Evolutionary conservation across 2,113 vertebrate species (phyloP).

Genomic region (Pseudopodoces humilis): DNA sequence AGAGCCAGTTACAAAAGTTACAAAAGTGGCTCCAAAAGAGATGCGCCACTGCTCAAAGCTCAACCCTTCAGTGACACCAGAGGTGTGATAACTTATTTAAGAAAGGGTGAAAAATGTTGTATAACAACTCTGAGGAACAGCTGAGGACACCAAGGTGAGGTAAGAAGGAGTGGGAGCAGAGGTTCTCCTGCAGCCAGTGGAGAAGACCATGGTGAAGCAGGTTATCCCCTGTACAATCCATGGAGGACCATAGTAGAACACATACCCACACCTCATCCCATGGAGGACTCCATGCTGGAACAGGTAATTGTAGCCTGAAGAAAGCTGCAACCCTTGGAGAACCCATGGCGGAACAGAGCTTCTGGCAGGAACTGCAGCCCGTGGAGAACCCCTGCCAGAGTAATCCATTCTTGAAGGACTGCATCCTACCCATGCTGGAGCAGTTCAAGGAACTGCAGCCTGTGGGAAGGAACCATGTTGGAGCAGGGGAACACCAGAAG

Average conservation of each 20-base stretch:
- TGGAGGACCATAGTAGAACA: accelerated
- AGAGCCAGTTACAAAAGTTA: neutral
- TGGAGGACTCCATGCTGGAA: neutral
- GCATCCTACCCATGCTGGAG: neutral
- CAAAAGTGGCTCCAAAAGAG: accelerated
- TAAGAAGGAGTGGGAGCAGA: neutral
- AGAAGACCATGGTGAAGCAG: neutral
- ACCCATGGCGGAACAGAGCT: neutral
- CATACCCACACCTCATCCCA: neutral
- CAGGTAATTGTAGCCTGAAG: neutral
- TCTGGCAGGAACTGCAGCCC: neutral
- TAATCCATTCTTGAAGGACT: neutral
- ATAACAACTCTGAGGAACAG: accelerated
- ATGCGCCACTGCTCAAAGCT: neutral
- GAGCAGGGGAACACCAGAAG: neutral
- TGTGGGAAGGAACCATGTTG: accelerated
- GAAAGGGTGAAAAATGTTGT: neutral
- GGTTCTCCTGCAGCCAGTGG: neutral
- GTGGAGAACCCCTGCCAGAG: accelerated
- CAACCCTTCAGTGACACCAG: accelerated
- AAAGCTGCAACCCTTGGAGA: neutral
- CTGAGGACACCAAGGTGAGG: neutral
- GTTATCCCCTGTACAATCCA: accelerated
- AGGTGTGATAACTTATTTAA: neutral
- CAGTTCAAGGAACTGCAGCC: neutral